A percentile compares a stretch with the other conserved stretches of the same genome.
These are phyloP conservation scores for Eupithecia vulgata DNA, from an alignment of 2,888 invertebrate species.

Conservation along the genomic window DNA sequence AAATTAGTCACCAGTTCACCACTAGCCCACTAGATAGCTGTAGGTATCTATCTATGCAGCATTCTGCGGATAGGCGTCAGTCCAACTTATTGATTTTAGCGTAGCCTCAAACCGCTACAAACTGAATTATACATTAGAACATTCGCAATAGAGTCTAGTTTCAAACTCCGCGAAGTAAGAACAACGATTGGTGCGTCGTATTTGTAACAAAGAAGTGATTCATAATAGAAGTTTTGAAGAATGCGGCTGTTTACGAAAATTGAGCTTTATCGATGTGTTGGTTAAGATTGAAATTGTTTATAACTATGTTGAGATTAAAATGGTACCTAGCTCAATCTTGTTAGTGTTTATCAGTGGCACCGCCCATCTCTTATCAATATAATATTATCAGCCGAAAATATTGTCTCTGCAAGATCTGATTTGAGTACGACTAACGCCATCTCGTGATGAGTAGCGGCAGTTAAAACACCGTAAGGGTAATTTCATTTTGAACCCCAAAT, in stretches of 20 bases:
- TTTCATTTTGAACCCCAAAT: constrained; percentile 50
- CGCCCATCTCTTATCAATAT: constrained; percentile 27
- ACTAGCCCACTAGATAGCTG: background rate
- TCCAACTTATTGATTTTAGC: constrained; percentile 59
- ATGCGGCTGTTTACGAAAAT: constrained; percentile 37
- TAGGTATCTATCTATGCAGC: constrained; percentile 39
- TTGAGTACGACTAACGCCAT: constrained; percentile 51
- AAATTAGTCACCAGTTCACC: background rate
- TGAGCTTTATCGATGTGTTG: constrained; percentile 25
- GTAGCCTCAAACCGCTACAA: constrained; percentile 48
- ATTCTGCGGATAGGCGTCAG: constrained; percentile 50
- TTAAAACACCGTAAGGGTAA: constrained; percentile 28
- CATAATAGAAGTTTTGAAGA: constrained; percentile 44
- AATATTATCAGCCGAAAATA: constrained; percentile 11
- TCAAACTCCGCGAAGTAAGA: constrained; percentile 17
- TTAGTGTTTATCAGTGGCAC: constrained; percentile 26
- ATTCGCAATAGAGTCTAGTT: constrained; percentile 40
- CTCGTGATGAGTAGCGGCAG: constrained; percentile 57
- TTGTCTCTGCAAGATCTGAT: background rate
- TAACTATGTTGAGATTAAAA: background rate
- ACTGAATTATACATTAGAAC: constrained; percentile 34
- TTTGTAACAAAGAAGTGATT: constrained; percentile 64
- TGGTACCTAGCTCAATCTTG: constrained; percentile 25
- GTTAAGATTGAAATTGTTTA: constrained; percentile 4
- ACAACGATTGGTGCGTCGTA: constrained; percentile 47